Conservation (phyloP, 2,797 vertebrate genomes). For the Oreochromis mossambicus region DNA sequence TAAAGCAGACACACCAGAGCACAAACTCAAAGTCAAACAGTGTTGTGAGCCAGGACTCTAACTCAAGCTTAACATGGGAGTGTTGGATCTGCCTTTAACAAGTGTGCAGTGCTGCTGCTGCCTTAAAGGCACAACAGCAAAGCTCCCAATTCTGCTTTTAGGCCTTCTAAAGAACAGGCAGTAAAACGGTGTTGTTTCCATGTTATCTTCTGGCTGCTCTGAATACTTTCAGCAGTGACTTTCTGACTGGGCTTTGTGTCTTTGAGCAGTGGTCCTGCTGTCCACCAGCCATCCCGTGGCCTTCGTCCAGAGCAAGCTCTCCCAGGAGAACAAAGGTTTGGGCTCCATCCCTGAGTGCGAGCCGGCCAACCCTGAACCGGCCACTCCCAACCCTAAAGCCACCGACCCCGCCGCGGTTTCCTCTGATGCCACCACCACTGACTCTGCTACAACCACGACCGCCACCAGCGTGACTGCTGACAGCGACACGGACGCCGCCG, state of each 20-base stretch:
- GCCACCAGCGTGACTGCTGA: neutral
- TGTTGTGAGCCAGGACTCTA: neutral
- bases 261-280: slow-evolving; percentile 57
- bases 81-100: neutral
- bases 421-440: accelerated
- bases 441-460: neutral
- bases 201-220: neutral
- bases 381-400: slow-evolving; percentile 50
- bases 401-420: accelerated
- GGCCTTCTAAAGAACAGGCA: neutral
- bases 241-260: neutral
- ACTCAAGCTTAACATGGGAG: neutral
- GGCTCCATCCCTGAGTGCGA: slow-evolving; percentile 37
- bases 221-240: accelerated
- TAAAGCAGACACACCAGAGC: neutral
- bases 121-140: neutral
- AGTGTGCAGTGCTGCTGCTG: neutral
- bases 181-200: neutral
- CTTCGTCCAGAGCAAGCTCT: slow-evolving; percentile 79
- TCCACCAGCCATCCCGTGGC: slow-evolving; percentile 80
- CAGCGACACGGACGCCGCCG: neutral
- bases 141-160: neutral
- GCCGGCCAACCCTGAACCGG: slow-evolving; percentile 41
- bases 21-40: neutral
- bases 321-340: slow-evolving; percentile 51